Evolutionary conservation across 2,113 vertebrate genomes (phyloP), one percentile per base, ranked within the genome.

Genomic region (Lamprotornis superbus): DNA sequence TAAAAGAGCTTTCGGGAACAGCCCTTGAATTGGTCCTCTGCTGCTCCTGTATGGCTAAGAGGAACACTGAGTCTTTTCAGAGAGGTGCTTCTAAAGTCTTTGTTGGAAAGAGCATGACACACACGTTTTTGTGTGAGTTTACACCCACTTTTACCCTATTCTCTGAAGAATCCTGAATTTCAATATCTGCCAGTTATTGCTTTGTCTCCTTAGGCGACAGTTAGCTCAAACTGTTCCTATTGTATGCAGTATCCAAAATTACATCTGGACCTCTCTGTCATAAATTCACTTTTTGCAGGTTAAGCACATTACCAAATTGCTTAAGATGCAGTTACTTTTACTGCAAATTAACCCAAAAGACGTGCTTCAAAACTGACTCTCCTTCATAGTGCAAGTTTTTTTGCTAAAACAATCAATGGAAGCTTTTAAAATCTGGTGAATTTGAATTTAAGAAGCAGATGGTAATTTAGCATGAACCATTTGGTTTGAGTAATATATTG

Each of bases 401-500:
- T 92, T 63, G 55, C 92, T 93, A 56, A 95, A 93, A 95, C 85
- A 91, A 93, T 94, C 91, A 91, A 74, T 97, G 84, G 74, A 90
- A 96, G 87, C 90, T 88, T 97, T 96, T 96, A 88, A 93, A 96
- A 88, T 96, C 78, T 77, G 79, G 82, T 83, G 79, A 47, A 73
- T 93, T 37, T 95, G 76, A 91, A 59, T 94, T 91, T 94, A 94
- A 93, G 95, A 80, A 94, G 85, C 96, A 97, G 95, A 95, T 96
- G 95, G 94, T 75, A 96, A 96, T 96, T 95, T 95, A 93, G 82
- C 90, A 93, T 87, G 90, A 96, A 86, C 94, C 95, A 94, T 96
- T 96, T 95, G 95, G 93, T 92, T 91, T 95, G 92, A 91, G 92
- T 95, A 96, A 95, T 93, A 90, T 86, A 90, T 92, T 95, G 95